Base-by-base conservation (phyloP, 2,888 invertebrate genomes). In the Oscheius sp. region DNA sequence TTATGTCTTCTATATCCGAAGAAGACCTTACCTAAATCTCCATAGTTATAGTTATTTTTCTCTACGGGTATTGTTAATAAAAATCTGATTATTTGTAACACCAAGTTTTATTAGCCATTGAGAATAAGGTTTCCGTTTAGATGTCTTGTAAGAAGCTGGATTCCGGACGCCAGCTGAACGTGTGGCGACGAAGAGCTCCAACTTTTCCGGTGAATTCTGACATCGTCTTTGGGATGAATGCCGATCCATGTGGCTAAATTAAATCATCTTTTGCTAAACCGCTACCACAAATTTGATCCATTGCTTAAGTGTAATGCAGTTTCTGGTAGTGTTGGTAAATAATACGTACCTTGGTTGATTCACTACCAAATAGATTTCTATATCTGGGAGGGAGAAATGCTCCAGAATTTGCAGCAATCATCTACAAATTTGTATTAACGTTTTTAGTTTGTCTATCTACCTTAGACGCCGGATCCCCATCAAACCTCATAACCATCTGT, bases 151-250 rank as follows among this genome's bases (percentile, higher is more conserved):
- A n/a, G 4, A 29, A 12, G 55, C 25, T 55, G 17, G 27, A 29
- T 25, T 34, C 33, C 6, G 65, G 65, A 6, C 53, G 65, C 65
- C 65, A 65, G 39, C 65, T 65, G 65, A 65, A 65, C 3, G 65
- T 65, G n/a, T 50, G 65, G 27, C 65, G 29, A 39, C 65, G 50
- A 20, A 65, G 50, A n/a, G 50, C 39, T 23, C 65, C 65, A 25
- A 65, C 39, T 39, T 65, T 65, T 37, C 65, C 65, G 4, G 65
- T 65, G 33, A 50, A 65, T 23, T 65, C 65, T 15, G 65, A 65
- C 20, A 65, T 65, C 3, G 34, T 34, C 15, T 37, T 33, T 10
- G 65, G 65, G 10, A 65, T 39, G 65, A 65, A 65, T 10, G 50
- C 65, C n/a, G 65, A 63, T 10, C 63, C 65, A 17, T 53, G 65